A percentile compares a stretch with the other conserved stretches of the same genome.
Conservation (phyloP, 2,797 vertebrate genomes). For the Ibycter americanus region DNA sequence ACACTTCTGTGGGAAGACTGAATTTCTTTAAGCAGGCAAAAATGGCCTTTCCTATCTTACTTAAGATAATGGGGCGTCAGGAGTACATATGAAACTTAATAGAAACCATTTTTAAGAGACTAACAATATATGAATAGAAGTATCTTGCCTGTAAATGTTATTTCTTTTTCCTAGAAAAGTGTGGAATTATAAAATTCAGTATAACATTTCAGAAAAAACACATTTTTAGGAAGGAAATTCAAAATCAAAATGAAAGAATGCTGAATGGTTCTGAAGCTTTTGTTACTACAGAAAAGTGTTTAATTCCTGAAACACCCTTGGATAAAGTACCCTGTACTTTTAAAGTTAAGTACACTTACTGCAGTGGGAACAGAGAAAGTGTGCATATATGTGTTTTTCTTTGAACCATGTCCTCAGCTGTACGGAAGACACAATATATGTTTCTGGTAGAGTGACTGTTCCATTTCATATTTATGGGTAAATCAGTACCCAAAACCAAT, state of each 20-base stretch:
- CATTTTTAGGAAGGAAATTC: not conserved
- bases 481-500: constrained; percentile 74
- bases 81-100: not conserved
- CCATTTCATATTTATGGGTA: constrained; percentile 69
- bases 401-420: not conserved
- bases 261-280: not conserved
- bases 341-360: not conserved
- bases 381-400: not conserved
- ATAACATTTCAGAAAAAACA: not conserved
- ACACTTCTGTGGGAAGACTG: not conserved
- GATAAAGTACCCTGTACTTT: constrained; percentile 36
- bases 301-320: constrained; percentile 22
- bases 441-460: constrained; percentile 54
- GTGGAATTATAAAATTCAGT: not conserved
- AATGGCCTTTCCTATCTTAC: not conserved
- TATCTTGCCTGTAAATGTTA: not conserved
- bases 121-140: not conserved
- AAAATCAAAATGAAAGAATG: not conserved
- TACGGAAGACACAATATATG: constrained; percentile 62
- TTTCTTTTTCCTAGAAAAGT: not conserved
- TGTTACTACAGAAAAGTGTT: not conserved
- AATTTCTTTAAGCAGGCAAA: not conserved
- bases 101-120: not conserved
- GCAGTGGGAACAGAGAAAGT: not conserved
- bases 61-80: not conserved